Evolutionary conservation across 2,113 vertebrate genomes (phyloP).

Genomic region (Rhinolophus ferrumequinum): DNA sequence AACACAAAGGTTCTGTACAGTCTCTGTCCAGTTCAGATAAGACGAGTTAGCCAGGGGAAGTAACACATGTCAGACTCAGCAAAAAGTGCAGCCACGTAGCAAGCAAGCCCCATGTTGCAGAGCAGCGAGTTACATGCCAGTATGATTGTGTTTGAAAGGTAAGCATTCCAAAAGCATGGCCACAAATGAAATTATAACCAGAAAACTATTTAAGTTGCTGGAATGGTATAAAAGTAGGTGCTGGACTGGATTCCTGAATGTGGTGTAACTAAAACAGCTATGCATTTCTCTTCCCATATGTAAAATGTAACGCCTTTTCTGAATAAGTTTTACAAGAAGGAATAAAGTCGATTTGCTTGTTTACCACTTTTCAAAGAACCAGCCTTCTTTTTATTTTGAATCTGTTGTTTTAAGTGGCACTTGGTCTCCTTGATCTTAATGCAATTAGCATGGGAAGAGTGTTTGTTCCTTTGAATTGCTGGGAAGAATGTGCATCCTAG

Average conservation of each 20-base stretch:
- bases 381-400: not conserved
- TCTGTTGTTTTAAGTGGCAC: not conserved
- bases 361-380: not conserved
- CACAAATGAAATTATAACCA: not conserved
- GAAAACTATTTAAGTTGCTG: not conserved
- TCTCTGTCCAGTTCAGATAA: not conserved
- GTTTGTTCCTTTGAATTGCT: not conserved
- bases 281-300: not conserved
- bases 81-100: not conserved
- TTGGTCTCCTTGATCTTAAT: not conserved
- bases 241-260: not conserved
- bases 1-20: not conserved
- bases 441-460: not conserved
- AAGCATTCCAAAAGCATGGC: not conserved
- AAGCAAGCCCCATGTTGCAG: not conserved
- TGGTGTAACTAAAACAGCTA: not conserved
- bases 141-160: not conserved
- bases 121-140: not conserved
- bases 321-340: not conserved
- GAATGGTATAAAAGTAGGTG: not conserved
- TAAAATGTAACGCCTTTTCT: not conserved
- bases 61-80: not conserved
- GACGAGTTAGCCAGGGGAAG: not conserved
- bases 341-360: not conserved
- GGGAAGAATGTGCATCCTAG: not conserved